A percentile compares a stretch with the other conserved stretches of the same genome.
phyloP scores from a whole-genome alignment of 2,113 vertebrate species.

The Perca flavescens region DNA sequence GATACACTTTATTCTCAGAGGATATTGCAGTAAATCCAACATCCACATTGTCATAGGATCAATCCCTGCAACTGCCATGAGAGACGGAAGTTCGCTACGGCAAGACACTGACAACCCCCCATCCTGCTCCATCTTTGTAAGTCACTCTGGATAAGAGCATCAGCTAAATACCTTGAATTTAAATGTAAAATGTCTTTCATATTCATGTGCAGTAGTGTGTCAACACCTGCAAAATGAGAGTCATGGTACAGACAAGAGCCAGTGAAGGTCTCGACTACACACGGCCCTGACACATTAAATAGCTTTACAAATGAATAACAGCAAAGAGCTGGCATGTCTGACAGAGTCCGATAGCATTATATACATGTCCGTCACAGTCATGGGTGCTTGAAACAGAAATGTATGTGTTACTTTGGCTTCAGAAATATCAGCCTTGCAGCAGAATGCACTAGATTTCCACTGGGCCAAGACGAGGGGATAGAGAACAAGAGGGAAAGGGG shows the following conservation, averaged over 20 bases:
- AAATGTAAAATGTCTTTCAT: slow-evolving; percentile 51
- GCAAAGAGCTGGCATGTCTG: slow-evolving; percentile 74
- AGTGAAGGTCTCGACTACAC: slow-evolving; percentile 37
- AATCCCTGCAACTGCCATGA: slow-evolving; percentile 11
- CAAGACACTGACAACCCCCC: slow-evolving; percentile 41
- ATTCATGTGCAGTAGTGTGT: slow-evolving; percentile 59
- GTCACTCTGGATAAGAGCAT: slow-evolving; percentile 46
- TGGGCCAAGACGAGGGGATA: slow-evolving; percentile 59
- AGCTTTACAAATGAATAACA: slow-evolving; percentile 76
- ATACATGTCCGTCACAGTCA: slow-evolving; percentile 80
- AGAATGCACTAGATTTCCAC: slow-evolving; percentile 67
- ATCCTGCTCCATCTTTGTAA: slow-evolving; percentile 5
- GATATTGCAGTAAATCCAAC: slow-evolving; percentile 13
- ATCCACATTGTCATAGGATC: slow-evolving; percentile 31
- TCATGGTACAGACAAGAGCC: slow-evolving; percentile 47
- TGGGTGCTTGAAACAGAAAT: slow-evolving; percentile 74
- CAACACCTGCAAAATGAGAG: slow-evolving; percentile 67
- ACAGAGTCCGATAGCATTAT: slow-evolving; percentile 80
- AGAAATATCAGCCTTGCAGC: slow-evolving; percentile 62
- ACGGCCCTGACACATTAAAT: slow-evolving; percentile 61
- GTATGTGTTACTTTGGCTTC: slow-evolving; percentile 69
- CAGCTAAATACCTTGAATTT: slow-evolving; percentile 47
- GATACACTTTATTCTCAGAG: background rate
- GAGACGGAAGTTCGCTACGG: slow-evolving; percentile 7
- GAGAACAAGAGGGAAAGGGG: slow-evolving; percentile 35